Percentiles rank a stretch among this genome's conserved stretches.
These are phyloP conservation scores for Calephelis virginiensis DNA, from an alignment of 1,140 invertebrate genomes.

Conservation along the genomic window DNA sequence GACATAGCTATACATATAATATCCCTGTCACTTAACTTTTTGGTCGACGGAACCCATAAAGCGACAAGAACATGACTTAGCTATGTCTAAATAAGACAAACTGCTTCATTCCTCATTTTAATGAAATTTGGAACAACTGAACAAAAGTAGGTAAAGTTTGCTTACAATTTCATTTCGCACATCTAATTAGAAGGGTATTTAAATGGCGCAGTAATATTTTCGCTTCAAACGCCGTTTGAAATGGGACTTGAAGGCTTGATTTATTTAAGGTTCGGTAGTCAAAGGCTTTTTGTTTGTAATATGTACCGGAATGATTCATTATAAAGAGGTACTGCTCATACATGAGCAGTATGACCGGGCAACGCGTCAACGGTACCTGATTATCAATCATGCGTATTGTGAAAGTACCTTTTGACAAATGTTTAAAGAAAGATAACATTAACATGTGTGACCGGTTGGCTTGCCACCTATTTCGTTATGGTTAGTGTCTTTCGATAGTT, in stretches of 20 bases:
- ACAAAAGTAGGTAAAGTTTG: background rate
- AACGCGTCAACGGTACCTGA: background rate
- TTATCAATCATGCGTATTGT: background rate
- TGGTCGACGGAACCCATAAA: too few species aligned
- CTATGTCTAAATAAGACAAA: too few species aligned
- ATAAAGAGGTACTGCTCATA: background rate
- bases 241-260: conserved; percentile 14
- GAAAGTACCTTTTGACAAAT: background rate
- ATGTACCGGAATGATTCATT: conserved; percentile 1
- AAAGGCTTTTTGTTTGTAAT: conserved; percentile 17
- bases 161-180: background rate
- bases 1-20: too few species aligned
- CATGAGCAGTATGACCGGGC: background rate
- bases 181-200: conserved; percentile 13
- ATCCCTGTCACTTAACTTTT: too few species aligned
- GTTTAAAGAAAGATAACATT: too few species aligned
- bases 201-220: conserved; percentile 12
- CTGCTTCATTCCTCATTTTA: background rate
- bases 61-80: too few species aligned
- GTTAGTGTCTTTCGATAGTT: too few species aligned
- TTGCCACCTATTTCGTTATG: too few species aligned
- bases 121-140: background rate
- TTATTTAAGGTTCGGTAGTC: conserved; percentile 16
- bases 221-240: conserved; percentile 7
- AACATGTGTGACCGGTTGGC: too few species aligned